Base-by-base conservation (phyloP, 2,797 vertebrate species). In the Lutjanus campechanus region DNA sequence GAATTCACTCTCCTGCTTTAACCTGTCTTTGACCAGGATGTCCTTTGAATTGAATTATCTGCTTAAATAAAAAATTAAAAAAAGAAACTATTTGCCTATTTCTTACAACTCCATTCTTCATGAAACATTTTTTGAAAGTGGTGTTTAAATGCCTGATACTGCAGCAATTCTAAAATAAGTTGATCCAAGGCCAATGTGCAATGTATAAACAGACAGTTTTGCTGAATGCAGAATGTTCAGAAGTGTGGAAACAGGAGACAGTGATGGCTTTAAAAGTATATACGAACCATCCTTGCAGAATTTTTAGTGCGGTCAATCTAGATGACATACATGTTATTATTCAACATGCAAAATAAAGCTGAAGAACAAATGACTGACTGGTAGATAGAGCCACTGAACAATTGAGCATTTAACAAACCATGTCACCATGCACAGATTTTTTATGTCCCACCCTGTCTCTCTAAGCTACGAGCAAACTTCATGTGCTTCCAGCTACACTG, bases 211-310 rank as follows among this genome's bases (percentile, higher is more conserved):
- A 53, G 22, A 3, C 25, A 47, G n/a, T 74, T 74, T 65, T 51
- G 29, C 19, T 54, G 10, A 72, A 3, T 69, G 77, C 69, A 76
- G 58, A 79, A 29, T 16, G 19, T 17, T 51, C 10, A 59, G 29
- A 54, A 17, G 13, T 76, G 61, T 20, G 50, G 62, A 64, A 61
- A 49, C 13, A 50, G 9, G 29, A 64, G 11, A 47, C 47, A 25
- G 7, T 49, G 43, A 36, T 50, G 22, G 50, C 15, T 63, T 19
- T 49, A 53, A 40, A 56, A 12, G 43, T 19, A 8, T 10, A 22
- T 53, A 15, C 19, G 41, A 56, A 10, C 10, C 17, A 8, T 50
- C 20, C 6, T 16, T 17, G 0, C 13, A n/a, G 5, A 19, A 13
- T 59, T 59, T 46, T 40, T 11, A 17, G 6, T 25, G 51, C 1